These are phyloP conservation scores for Brachionus paranguensis DNA, from an alignment of 1,140 invertebrate genomes.

Conservation along the genomic window DNA sequence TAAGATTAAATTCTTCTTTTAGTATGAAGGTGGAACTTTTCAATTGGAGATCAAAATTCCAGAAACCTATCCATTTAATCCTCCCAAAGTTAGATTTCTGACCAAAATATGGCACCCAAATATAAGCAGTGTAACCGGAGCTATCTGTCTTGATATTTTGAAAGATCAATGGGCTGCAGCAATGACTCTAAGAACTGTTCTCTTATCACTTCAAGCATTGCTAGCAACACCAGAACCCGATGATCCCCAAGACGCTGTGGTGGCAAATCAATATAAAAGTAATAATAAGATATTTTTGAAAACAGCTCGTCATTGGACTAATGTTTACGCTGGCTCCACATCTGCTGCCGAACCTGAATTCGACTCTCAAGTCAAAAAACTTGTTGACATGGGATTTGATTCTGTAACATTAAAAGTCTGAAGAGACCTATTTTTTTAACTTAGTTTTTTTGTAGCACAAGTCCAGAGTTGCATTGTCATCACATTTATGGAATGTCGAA, in stretches of 20 bases:
- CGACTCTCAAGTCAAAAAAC: conserved; percentile 7
- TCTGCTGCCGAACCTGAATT: conserved; percentile 18
- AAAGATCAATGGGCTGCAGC: conserved; percentile 99
- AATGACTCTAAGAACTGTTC: conserved; percentile 89
- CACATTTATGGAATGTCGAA: conserved; percentile 39
- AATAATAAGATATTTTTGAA: conserved; percentile 73
- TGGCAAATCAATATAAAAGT: conserved; percentile 89
- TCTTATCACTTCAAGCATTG: conserved; percentile 82
- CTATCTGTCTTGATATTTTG: conserved; percentile 96
- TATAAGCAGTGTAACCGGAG: conserved; percentile 95
- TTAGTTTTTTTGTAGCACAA: background rate
- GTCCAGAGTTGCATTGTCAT: conserved; percentile 34
- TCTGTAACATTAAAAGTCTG: background rate
- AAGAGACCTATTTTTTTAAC: background rate
- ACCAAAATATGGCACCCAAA: conserved; percentile 99
- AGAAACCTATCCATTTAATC: conserved; percentile 98
- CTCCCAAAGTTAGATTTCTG: conserved; percentile 79
- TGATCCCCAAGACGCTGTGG: conserved; percentile 78
- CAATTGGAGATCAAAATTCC: conserved; percentile 93
- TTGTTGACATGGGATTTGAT: conserved; percentile 40
- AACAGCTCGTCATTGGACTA: conserved; percentile 90
- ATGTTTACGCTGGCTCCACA: conserved; percentile 70
- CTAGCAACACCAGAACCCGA: conserved; percentile 87
- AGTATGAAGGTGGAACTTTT: conserved; percentile 70
- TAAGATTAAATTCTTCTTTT: background rate